Conservation (phyloP, 30 jellyfish, hydroid and myxozoan species). For the Catostylus mosaicus region DNA sequence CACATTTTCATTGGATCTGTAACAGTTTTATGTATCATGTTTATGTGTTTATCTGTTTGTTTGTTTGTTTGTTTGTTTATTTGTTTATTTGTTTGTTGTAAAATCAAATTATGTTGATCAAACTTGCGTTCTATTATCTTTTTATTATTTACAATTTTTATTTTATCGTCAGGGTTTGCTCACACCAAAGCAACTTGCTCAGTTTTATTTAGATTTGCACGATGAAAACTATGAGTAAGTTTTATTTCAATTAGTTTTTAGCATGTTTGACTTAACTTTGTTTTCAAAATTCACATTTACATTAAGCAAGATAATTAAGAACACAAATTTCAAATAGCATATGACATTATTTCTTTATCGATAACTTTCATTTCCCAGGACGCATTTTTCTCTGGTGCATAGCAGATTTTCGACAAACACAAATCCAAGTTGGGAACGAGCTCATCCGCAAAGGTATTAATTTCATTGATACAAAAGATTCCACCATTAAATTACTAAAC, state of each 20-base stretch:
- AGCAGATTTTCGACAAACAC: slow-evolving; percentile 82
- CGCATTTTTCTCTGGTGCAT: slow-evolving; percentile 81
- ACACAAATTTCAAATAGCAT: too few relatives aligned
- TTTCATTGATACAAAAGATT: too few relatives aligned
- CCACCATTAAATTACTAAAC: too few relatives aligned
- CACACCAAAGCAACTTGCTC: slow-evolving; percentile 71
- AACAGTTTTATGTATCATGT: not conserved
- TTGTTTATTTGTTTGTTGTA: not conserved
- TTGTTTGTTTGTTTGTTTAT: too few relatives aligned
- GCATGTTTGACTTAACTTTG: not conserved
- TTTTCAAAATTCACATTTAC: too few relatives aligned
- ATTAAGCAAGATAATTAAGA: too few relatives aligned
- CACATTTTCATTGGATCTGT: not conserved
- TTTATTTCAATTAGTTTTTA: not conserved
- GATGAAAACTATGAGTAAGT: slow-evolving; percentile 55
- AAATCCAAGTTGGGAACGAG: slow-evolving; percentile 85
- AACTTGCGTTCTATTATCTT: not conserved
- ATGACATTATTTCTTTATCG: too few relatives aligned
- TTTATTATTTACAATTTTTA: not conserved
- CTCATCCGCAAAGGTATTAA: slow-evolving; percentile 78
- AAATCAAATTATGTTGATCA: not conserved
- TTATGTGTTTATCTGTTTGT: too few relatives aligned
- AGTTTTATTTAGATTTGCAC: slow-evolving; percentile 53
- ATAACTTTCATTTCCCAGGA: slow-evolving; percentile 57
- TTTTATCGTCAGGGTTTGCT: slow-evolving; percentile 49